These are phyloP conservation scores for Bucco capensis DNA, from an alignment of 2,113 vertebrate genomes.

Conservation along the genomic window DNA sequence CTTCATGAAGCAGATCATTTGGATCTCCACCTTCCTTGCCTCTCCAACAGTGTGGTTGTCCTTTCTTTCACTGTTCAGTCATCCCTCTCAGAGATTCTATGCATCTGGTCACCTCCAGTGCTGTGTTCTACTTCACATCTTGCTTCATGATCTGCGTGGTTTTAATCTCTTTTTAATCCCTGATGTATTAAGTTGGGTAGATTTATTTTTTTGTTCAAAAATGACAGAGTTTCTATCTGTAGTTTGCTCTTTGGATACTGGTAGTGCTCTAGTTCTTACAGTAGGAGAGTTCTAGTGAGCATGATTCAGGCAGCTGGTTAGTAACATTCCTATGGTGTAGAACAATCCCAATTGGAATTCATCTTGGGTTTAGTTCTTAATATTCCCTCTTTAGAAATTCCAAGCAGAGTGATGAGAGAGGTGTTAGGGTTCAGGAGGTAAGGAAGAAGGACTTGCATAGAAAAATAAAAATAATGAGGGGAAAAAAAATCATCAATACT, in stretches of 20 bases:
- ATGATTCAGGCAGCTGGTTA: too few relatives aligned
- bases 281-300: neutral
- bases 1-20: neutral
- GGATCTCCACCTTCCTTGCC: neutral
- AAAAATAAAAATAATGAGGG: neutral
- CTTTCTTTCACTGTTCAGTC: neutral
- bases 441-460: neutral
- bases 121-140: neutral
- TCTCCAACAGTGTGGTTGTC: neutral
- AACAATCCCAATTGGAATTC: neutral
- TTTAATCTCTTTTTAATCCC: neutral
- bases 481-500: accelerated
- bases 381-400: neutral
- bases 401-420: neutral
- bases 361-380: neutral
- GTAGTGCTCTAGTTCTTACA: neutral
- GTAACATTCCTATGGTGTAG: neutral
- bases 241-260: neutral
- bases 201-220: neutral
- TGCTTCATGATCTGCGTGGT: neutral
- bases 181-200: neutral
- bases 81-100: neutral
- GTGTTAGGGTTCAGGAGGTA: neutral
- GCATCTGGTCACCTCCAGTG: neutral
- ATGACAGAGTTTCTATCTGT: neutral